Conservation (phyloP, 1,140 invertebrate species). For the Ylistrum balloti region DNA sequence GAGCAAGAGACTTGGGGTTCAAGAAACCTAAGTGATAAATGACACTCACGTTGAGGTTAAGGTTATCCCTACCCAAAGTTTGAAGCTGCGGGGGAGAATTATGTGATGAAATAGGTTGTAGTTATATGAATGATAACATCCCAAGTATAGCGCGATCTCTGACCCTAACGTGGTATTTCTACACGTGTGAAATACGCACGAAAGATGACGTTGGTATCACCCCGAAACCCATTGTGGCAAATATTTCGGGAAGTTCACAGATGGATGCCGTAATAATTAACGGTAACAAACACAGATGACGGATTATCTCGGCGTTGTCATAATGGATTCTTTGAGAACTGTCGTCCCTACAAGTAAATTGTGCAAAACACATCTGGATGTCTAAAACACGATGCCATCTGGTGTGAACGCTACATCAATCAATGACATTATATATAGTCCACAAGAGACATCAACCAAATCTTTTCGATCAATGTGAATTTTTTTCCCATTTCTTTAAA, state of each 20-base stretch:
- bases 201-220: neutral
- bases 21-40: neutral
- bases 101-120: neutral
- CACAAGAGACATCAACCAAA: constrained; percentile 12
- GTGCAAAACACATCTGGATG: constrained; percentile 18
- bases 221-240: neutral
- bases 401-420: constrained; percentile 12
- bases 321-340: constrained; percentile 26
- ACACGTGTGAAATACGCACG: constrained; percentile 25
- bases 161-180: neutral
- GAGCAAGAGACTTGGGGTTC: neutral
- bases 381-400: neutral
- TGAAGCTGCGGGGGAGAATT: neutral
- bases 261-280: neutral
- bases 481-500: neutral
- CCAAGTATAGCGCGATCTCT: neutral
- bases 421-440: neutral
- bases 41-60: neutral
- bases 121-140: neutral
- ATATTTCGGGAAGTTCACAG: constrained; percentile 9
- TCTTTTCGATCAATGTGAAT: neutral
- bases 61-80: too few relatives aligned
- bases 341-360: neutral
- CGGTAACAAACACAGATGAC: neutral
- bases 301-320: neutral